phyloP scores from a whole-genome alignment of 2,113 vertebrate genomes.

The Lota lota region DNA sequence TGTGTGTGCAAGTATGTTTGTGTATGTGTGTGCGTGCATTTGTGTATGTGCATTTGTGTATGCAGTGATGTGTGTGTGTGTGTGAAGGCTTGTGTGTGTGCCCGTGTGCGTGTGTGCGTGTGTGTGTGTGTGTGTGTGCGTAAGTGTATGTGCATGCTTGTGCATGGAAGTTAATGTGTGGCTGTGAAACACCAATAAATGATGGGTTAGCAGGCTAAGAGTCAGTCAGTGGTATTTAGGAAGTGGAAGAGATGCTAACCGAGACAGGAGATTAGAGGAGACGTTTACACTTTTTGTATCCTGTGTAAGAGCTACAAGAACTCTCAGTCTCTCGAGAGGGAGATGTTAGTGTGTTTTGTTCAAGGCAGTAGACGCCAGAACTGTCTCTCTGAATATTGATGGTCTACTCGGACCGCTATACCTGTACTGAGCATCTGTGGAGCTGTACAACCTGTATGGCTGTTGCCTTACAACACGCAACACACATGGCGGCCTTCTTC shows the following conservation, averaged over 20 bases:
- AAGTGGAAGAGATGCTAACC: too few species aligned
- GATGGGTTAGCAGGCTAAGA: constrained; percentile 47
- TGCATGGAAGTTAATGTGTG: too few species aligned
- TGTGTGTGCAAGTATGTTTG: background rate
- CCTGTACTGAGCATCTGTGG: too few species aligned
- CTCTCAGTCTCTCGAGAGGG: constrained; percentile 42
- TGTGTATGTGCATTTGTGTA: constrained; percentile 24
- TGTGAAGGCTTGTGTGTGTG: background rate
- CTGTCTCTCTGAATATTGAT: too few species aligned
- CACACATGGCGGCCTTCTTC: background rate
- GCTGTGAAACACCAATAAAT: constrained; percentile 28
- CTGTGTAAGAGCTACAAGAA: constrained; percentile 15
- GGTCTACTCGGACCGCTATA: too few species aligned
- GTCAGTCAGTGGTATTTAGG: background rate
- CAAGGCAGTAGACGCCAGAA: too few species aligned
- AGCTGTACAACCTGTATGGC: constrained; percentile 13
- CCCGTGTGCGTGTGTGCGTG: constrained; percentile 6
- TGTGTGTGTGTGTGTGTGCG: background rate
- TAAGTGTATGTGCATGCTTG: too few species aligned
- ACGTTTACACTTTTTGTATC: background rate
- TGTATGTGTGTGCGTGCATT: background rate
- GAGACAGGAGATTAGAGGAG: constrained; percentile 3
- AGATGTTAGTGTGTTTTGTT: constrained; percentile 57
- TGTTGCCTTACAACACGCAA: constrained; percentile 43
- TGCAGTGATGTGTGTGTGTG: constrained; percentile 6